These are phyloP conservation scores for Nebria ingens DNA, from an alignment of 1,140 invertebrate species.

Conservation along the genomic window DNA sequence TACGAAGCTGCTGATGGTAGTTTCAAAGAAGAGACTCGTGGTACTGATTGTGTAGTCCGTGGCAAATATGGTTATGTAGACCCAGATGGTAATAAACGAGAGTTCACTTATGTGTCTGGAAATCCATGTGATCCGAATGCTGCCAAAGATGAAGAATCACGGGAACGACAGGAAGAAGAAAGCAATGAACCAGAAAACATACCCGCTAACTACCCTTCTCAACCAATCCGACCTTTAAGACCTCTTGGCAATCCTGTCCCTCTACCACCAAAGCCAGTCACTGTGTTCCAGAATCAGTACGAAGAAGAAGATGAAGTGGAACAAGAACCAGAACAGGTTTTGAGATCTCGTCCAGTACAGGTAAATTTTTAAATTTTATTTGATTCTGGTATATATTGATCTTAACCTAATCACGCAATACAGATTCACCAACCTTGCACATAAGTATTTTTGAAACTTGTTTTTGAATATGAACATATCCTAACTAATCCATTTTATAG, in stretches of 20 bases:
- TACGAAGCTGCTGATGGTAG: constrained; percentile 83
- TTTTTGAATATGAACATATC: too few species aligned
- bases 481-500: too few species aligned
- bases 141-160: constrained; percentile 48
- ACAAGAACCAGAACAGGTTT: constrained; percentile 46
- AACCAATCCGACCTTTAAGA: constrained; percentile 36
- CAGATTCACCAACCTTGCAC: too few species aligned
- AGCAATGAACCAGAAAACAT: constrained; percentile 45
- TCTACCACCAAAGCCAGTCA: constrained; percentile 46
- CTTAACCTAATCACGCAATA: too few species aligned
- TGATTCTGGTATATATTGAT: not conserved
- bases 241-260: constrained; percentile 29
- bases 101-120: constrained; percentile 85
- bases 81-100: constrained; percentile 75
- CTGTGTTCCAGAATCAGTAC: constrained; percentile 54
- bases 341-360: constrained; percentile 30
- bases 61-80: constrained; percentile 85
- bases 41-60: constrained; percentile 74
- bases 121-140: constrained; percentile 78
- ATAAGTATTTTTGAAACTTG: too few species aligned
- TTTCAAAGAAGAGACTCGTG: constrained; percentile 79
- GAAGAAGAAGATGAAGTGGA: constrained; percentile 48
- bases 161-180: constrained; percentile 32
- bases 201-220: constrained; percentile 53
- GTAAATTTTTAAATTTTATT: constrained; percentile 15